Base-by-base conservation (phyloP, 2,113 vertebrate genomes). In the Tetraodon nigroviridis region DNA sequence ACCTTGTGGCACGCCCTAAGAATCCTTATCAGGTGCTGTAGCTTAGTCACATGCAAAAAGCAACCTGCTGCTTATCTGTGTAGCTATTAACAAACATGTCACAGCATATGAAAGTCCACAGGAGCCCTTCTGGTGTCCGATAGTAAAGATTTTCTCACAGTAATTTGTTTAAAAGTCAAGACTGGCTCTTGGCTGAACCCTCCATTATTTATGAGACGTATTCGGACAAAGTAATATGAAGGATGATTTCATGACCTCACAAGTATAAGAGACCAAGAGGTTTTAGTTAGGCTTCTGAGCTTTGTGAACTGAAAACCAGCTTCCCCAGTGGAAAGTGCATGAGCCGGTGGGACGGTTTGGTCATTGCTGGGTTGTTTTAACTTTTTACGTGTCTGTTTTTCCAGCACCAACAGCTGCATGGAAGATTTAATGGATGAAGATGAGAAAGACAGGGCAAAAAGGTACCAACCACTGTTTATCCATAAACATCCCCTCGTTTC, bases 361-460 rank as follows among this genome's bases (percentile, higher is more conserved):
- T 32, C 16, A 16, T 53, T 27, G 24, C 24, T 27, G 24, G 24
- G 24, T 19, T 50, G 10, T 32, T 7, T 69, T 73, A 11, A 70
- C 54, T 21, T 1, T 16, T 7, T 58, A 17, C 48, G 16, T 6
- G 17, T 87, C 71, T 70, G 67, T 52, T 90, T 48, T 88, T 87
- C 44, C 67, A 94, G 93, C 90, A 89, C 90, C 83, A 91, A 82
- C 86, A 90, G 90, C 78, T 92, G 92, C 73, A 89, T 92, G 89
- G 92, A 94, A 22, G 92, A 95, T 83, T 89, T 96, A 83, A 89
- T 94, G 90, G 94, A 95, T 58, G 94, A 95, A 88, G 92, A 95
- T 92, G 94, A 95, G 80, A 95, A 95, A 81, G 94, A 96, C 88
- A 93, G 89, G 82, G 92, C 93, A 85, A 96, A 96, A 92, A 95